A percentile compares a stretch with the other conserved stretches of the same genome.
phyloP scores from a whole-genome alignment of 2,888 invertebrate species.

The Drosophila prolongata region DNA sequence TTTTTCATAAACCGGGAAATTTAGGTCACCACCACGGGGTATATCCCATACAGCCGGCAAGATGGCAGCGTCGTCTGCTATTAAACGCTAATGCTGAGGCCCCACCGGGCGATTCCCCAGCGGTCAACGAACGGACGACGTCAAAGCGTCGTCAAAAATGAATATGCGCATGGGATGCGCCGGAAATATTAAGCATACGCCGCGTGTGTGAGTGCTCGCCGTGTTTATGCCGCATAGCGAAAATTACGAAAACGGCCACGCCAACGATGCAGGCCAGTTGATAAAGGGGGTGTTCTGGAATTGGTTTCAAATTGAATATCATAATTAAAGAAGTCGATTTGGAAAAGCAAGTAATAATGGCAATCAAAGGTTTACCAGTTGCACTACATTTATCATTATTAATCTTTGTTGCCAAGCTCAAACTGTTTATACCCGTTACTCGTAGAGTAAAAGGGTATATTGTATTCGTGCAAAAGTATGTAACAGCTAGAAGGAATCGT shows the following conservation, averaged over 20 bases:
- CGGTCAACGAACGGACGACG: slow-evolving; percentile 72
- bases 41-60: slow-evolving; percentile 39
- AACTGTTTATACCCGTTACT: too few relatives aligned
- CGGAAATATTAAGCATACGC: slow-evolving; percentile 78
- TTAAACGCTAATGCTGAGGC: slow-evolving; percentile 64
- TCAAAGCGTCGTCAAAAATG: slow-evolving; percentile 76
- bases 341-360: too few relatives aligned
- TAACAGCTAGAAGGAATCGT: too few relatives aligned
- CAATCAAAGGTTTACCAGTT: too few relatives aligned
- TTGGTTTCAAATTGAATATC: too few relatives aligned
- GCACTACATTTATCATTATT: too few relatives aligned
- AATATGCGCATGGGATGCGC: slow-evolving; percentile 72
- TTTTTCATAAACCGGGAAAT: slow-evolving; percentile 75
- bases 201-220: slow-evolving; percentile 53
- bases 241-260: slow-evolving; percentile 31
- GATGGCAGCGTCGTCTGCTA: slow-evolving; percentile 48
- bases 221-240: slow-evolving; percentile 33
- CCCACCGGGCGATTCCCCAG: slow-evolving; percentile 58
- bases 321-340: too few relatives aligned
- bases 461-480: too few relatives aligned
- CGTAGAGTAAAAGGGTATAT: too few relatives aligned
- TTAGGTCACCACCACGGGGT: slow-evolving; percentile 71
- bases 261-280: slow-evolving; percentile 21
- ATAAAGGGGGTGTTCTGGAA: slow-evolving; percentile 8
- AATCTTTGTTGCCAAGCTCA: too few relatives aligned